These are phyloP conservation scores for Luperina testacea DNA, from an alignment of 2,888 invertebrate species.

Conservation along the genomic window DNA sequence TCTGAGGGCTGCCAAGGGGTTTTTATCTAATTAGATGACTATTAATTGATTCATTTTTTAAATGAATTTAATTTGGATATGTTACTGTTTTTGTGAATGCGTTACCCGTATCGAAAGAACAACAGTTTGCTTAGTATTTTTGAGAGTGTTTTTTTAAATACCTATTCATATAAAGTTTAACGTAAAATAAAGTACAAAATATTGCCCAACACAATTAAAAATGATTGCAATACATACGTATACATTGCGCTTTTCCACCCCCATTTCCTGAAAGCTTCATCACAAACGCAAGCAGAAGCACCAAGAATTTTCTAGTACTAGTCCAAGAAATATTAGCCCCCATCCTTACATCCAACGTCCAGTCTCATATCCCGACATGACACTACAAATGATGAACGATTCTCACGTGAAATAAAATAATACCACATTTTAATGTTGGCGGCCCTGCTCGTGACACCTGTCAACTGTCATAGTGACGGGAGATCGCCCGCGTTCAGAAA, in stretches of 20 bases:
- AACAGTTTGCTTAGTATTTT: not conserved
- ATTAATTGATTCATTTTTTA: not conserved
- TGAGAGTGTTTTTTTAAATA: not conserved
- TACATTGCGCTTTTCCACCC: not conserved
- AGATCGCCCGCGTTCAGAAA: slow-evolving; percentile 84
- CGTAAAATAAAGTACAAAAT: not conserved
- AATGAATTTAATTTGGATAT: not conserved
- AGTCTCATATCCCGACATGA: slow-evolving; percentile 56
- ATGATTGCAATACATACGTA: not conserved
- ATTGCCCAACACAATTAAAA: not conserved
- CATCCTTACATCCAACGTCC: slow-evolving; percentile 45
- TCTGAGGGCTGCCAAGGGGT: slow-evolving; percentile 61
- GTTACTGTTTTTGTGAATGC: not conserved
- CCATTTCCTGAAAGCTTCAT: not conserved
- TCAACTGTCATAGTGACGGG: slow-evolving; percentile 85
- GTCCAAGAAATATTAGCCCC: slow-evolving; percentile 12
- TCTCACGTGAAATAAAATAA: slow-evolving; percentile 67
- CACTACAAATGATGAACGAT: slow-evolving; percentile 66
- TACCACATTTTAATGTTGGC: slow-evolving; percentile 67
- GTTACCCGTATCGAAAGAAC: not conserved
- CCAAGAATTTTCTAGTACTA: slow-evolving; percentile 5
- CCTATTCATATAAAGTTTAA: not conserved
- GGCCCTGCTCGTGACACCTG: slow-evolving; percentile 84
- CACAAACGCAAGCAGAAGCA: not conserved
- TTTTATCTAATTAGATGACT: slow-evolving; percentile 20